Conservation (phyloP, 1,140 invertebrate genomes). For the Leucophenga varia region DNA sequence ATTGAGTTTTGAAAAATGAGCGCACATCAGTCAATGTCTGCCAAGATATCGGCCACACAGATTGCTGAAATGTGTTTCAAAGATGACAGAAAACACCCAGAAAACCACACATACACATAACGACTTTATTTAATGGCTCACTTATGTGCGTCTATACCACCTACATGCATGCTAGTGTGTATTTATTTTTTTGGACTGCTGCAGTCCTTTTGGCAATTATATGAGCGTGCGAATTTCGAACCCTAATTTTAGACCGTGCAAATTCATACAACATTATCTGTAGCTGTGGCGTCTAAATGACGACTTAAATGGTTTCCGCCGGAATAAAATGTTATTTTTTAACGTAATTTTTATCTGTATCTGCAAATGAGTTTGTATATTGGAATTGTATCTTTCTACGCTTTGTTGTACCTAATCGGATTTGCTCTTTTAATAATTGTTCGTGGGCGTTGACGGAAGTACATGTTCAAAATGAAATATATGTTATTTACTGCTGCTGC, state of each 20-base stretch:
- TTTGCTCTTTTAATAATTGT: not conserved
- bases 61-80: constrained; percentile 21
- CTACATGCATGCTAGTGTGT: too few relatives aligned
- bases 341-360: constrained; percentile 9
- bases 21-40: too few relatives aligned
- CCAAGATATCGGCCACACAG: too few relatives aligned
- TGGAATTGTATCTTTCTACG: constrained; percentile 17
- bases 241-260: constrained; percentile 44
- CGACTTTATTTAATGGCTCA: not conserved
- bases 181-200: too few relatives aligned
- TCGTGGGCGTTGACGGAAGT: constrained; percentile 42
- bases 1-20: too few relatives aligned
- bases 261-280: constrained; percentile 1
- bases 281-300: constrained; percentile 8
- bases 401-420: constrained; percentile 1
- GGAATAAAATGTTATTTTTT: constrained; percentile 40
- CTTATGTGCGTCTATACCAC: too few relatives aligned
- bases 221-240: constrained; percentile 49
- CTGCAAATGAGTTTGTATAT: not conserved
- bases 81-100: constrained; percentile 38
- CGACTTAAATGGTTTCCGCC: constrained; percentile 37
- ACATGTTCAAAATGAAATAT: too few relatives aligned
- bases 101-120: constrained; percentile 32
- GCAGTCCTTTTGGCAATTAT: too few relatives aligned
- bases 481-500: too few relatives aligned